A percentile compares a stretch with the other conserved stretches of the same genome.
phyloP scores from a whole-genome alignment of 2,797 vertebrate species.

The Cottoperca gobio region DNA sequence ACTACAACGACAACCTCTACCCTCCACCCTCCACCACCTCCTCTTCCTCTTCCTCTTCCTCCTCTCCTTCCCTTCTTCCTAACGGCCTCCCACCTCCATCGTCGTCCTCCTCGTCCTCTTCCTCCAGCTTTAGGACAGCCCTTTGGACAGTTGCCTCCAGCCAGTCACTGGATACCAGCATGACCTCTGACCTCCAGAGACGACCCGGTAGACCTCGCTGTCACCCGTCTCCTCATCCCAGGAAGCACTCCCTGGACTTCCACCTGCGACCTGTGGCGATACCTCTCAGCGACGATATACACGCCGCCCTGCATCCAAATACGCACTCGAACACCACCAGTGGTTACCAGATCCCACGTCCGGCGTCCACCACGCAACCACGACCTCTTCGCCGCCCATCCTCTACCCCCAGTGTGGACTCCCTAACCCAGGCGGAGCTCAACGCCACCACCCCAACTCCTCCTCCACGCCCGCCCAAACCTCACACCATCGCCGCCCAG shows the following conservation, averaged over 20 bases:
- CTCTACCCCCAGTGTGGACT: slow-evolving; percentile 69
- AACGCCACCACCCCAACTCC: slow-evolving; percentile 54
- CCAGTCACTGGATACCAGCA: slow-evolving; percentile 60
- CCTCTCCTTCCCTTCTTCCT: slow-evolving; percentile 56
- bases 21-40: slow-evolving; percentile 72
- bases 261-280: slow-evolving; percentile 60
- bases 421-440: slow-evolving; percentile 56
- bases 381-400: slow-evolving; percentile 37
- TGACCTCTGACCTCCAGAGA: slow-evolving; percentile 46
- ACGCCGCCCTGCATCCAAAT: neutral
- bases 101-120: slow-evolving; percentile 24
- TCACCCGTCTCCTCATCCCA: slow-evolving; percentile 73
- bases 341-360: slow-evolving; percentile 71
- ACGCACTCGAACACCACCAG: neutral
- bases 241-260: slow-evolving; percentile 78
- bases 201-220: slow-evolving; percentile 41
- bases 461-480: slow-evolving; percentile 76
- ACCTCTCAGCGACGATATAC: slow-evolving; percentile 16
- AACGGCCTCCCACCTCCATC: slow-evolving; percentile 29
- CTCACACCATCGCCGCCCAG: slow-evolving; percentile 21
- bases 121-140: slow-evolving; percentile 24
- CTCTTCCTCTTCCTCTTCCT: slow-evolving; percentile 71
- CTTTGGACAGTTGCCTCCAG: slow-evolving; percentile 52
- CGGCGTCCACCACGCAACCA: slow-evolving; percentile 29
- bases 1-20: slow-evolving; percentile 70